Evolutionary conservation across 2,888 invertebrate genomes (phyloP).

Genomic region (Diaphora mendica): DNA sequence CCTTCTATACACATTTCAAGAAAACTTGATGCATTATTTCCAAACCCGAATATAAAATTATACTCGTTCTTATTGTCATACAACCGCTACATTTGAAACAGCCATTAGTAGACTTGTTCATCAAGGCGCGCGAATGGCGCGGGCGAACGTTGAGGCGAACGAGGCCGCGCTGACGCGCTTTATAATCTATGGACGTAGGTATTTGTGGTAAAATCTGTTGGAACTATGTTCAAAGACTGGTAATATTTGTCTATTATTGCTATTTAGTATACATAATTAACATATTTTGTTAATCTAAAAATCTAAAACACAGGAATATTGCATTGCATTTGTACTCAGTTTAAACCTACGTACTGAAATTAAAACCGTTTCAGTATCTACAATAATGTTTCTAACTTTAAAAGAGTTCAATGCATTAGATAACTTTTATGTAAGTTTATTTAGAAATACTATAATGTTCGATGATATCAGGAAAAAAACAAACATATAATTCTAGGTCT

Average conservation of each 20-base stretch:
- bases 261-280: background rate
- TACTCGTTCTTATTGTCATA: background rate
- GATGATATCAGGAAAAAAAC: too few species aligned
- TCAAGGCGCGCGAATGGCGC: conserved; percentile 44
- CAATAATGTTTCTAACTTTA: background rate
- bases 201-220: background rate
- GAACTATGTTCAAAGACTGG: background rate
- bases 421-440: background rate
- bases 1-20: too few species aligned
- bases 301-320: too few species aligned
- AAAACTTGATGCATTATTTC: too few species aligned
- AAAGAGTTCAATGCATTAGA: background rate
- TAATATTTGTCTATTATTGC: background rate
- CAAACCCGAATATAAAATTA: too few species aligned
- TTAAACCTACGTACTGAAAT: background rate
- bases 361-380: background rate
- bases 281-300: background rate
- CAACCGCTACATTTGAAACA: conserved; percentile 19
- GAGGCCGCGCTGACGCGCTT: conserved; percentile 45
- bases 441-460: background rate
- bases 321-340: background rate
- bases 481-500: too few species aligned
- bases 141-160: conserved; percentile 32
- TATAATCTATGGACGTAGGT: too few species aligned
- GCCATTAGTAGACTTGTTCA: conserved; percentile 9